A percentile compares a stretch with the other conserved stretches of the same genome.
Evolutionary conservation across 1,140 invertebrate genomes (phyloP).

Genomic region (Leptinotarsa texana): DNA sequence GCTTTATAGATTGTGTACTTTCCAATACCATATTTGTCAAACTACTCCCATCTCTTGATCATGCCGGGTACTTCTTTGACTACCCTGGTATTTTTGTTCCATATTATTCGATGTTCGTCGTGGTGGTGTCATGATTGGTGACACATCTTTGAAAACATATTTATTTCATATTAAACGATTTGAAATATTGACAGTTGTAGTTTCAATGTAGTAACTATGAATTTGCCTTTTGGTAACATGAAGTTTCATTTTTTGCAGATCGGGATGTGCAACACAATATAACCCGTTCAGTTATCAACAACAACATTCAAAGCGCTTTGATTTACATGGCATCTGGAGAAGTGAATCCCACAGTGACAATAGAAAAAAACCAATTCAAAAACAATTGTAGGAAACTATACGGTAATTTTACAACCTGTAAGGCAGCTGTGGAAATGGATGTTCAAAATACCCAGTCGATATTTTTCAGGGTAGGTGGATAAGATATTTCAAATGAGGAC

Average conservation of each 20-base stretch:
- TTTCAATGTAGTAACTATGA: no score
- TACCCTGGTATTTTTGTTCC: no score
- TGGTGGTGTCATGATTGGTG: no score
- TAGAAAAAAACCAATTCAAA: conserved; percentile 85
- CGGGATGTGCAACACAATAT: conserved; percentile 91
- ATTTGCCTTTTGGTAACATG: background rate
- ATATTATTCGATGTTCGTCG: no score
- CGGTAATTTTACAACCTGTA: conserved; percentile 92
- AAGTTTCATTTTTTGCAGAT: conserved; percentile 64
- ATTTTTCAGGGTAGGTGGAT: conserved; percentile 74
- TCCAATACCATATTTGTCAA: no score
- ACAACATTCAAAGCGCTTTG: conserved; percentile 88
- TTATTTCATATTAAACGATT: background rate
- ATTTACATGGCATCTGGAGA: conserved; percentile 90
- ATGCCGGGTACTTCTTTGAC: no score
- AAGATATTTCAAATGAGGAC: no score
- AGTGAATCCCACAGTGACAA: conserved; percentile 88
- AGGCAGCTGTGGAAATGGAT: conserved; percentile 81
- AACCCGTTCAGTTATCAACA: conserved; percentile 78
- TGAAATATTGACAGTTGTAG: no score
- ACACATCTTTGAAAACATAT: no score
- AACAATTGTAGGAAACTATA: conserved; percentile 90
- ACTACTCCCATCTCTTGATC: no score
- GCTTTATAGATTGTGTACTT: no score
- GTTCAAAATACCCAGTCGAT: conserved; percentile 93